Evolutionary conservation across 1,140 invertebrate species (phyloP), one percentile per base, ranked within the genome.

Genomic region (Zaprionus nigranus): DNA sequence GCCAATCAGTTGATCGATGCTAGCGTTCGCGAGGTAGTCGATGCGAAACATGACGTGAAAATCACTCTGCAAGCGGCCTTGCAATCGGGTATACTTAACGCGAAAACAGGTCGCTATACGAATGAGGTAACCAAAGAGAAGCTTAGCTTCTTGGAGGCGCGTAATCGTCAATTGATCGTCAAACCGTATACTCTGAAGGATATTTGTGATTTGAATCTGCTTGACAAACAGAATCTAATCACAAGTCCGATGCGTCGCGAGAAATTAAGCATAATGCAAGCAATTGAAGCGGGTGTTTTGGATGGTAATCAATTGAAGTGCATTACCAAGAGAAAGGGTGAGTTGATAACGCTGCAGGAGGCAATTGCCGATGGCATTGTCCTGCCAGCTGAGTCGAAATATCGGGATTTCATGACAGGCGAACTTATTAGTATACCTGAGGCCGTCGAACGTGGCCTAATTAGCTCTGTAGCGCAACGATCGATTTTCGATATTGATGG

Each of bases 101-200:
- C 95, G 4, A 96, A 97, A 91, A 94, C 95, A 65, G 96, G 97
- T 68, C 96, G 96, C 78, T 98, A 97, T 87, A 92, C 96, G 64
- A 96, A 98, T 81, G 94, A 94, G 79, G 87, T 95, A 53, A 95
- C 95, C 49, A 95, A 96, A 91, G 96, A 97, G 91, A 96, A 95
- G 91, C 85, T 98, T 36, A 94, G 95, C 36, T 95, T 98, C 51
- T 94, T 95, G 73, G 96, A 98, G 91, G 98, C 98, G 38, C 94
- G 96, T 66, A 94, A 95, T 75, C 94, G 96, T 64, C 95, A 96
- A 58, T 93, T 97, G 34, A 96, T 99, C 69, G 94, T 96, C 22
- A 98, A 97, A 93, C 98, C 98, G 1, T 95, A 98, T 93, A 98
- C 97, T 7, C 93, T 99, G 6, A 97, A 98, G 93, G 98, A 99